These are phyloP conservation scores for Sceloporus undulatus DNA, from an alignment of 2,113 vertebrate species.

Conservation along the genomic window DNA sequence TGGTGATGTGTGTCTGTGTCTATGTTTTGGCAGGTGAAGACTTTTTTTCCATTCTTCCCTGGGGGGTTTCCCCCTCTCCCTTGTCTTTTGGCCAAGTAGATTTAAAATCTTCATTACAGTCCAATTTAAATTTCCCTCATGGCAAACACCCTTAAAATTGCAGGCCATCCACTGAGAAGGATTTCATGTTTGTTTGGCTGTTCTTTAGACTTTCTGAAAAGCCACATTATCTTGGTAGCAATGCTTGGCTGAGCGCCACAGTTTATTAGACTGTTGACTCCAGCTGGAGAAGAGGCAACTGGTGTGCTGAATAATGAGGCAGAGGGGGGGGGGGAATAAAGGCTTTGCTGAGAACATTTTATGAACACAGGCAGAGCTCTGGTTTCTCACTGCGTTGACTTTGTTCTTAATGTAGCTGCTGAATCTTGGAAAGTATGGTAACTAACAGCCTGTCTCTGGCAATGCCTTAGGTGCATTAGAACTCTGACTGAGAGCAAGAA, in stretches of 20 bases:
- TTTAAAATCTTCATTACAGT: not conserved
- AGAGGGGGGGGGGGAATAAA: not conserved
- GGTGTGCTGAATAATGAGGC: slow-evolving; percentile 1
- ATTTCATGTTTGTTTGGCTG: not conserved
- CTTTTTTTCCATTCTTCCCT: too few species aligned
- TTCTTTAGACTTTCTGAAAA: not conserved
- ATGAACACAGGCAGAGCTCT: not conserved
- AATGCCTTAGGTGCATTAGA: not conserved
- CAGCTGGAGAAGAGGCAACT: not conserved
- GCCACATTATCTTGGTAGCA: fast-evolving
- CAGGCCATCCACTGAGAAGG: not conserved
- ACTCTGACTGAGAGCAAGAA: not conserved
- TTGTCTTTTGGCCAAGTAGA: not conserved
- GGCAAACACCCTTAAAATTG: not conserved
- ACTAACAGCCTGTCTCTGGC: not conserved
- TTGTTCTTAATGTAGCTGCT: not conserved
- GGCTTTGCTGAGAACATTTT: not conserved
- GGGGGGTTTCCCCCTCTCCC: too few species aligned
- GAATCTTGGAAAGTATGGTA: fast-evolving
- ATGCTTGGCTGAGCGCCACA: not conserved
- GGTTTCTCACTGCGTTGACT: not conserved
- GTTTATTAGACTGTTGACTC: not conserved
- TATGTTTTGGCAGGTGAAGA: too few species aligned
- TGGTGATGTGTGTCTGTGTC: too few species aligned
- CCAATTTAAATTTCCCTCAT: not conserved